Percentiles rank a stretch among this genome's conserved stretches.
phyloP scores from a whole-genome alignment of 1,140 invertebrate genomes.

The Polypedilum vanderplanki region DNA sequence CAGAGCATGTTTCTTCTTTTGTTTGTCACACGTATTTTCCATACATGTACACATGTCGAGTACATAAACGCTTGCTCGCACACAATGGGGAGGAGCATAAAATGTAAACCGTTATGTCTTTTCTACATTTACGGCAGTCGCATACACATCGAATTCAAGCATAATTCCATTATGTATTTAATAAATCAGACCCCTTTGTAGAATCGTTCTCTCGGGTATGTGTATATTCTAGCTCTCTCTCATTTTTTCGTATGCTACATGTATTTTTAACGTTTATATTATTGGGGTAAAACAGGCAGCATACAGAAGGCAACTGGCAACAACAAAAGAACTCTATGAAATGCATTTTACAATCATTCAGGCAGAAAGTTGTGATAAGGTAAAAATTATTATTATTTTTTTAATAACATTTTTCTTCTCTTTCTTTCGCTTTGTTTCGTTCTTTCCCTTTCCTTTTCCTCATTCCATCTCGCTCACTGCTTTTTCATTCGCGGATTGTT shows the following conservation, averaged over 20 bases:
- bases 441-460: constrained; percentile 38
- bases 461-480: constrained; percentile 36
- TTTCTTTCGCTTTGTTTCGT: not conserved
- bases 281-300: constrained; percentile 8
- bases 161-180: constrained; percentile 28
- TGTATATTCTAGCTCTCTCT: too few species aligned
- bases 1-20: not conserved
- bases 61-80: not conserved
- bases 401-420: constrained; percentile 25
- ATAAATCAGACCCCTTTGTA: constrained; percentile 23
- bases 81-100: constrained; percentile 20
- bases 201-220: not conserved
- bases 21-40: constrained; percentile 1
- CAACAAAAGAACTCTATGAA: constrained; percentile 25
- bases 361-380: constrained; percentile 31
- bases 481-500: not conserved
- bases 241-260: not conserved
- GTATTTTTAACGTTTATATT: not conserved
- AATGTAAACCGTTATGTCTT: constrained; percentile 6
- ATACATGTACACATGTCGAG: not conserved
- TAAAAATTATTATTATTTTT: constrained; percentile 30
- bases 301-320: constrained; percentile 10
- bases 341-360: constrained; percentile 30
- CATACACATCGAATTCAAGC: not conserved
- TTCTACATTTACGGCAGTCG: not conserved